phyloP scores from a whole-genome alignment of 2,797 vertebrate species.

The Eulemur albifrons region DNA sequence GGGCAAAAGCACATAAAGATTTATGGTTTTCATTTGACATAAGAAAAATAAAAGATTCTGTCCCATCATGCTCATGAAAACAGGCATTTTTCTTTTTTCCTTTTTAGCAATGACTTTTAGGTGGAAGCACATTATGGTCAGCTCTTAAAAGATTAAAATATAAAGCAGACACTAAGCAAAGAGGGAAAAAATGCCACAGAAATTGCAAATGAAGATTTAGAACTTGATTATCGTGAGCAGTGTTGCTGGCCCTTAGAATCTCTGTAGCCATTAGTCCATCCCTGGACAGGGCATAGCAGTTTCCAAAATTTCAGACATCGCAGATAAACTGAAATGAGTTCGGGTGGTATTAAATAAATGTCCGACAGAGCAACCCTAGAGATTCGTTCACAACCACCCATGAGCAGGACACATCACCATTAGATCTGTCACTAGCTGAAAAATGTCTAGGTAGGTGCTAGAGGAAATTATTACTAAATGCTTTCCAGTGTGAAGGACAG shows the following conservation, averaged over 20 bases:
- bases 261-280: constrained; percentile 33
- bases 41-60: neutral
- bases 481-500: neutral
- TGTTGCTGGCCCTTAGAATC: constrained; percentile 37
- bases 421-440: neutral
- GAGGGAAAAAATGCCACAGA: neutral
- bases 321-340: constrained; percentile 58
- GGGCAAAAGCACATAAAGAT: neutral
- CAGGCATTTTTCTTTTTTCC: neutral
- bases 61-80: neutral
- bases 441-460: neutral
- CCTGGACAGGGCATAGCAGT: neutral
- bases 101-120: neutral
- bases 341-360: neutral
- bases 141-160: neutral
- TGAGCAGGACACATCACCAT: neutral
- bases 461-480: too few species aligned
- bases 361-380: neutral
- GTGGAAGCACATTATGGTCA: neutral
- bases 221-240: neutral
- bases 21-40: constrained; percentile 8
- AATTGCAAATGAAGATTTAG: constrained; percentile 59
- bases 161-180: constrained; percentile 55
- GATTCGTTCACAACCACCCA: too few species aligned
- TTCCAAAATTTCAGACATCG: constrained; percentile 36